A percentile compares a stretch with the other conserved stretches of the same genome.
These are phyloP conservation scores for Sarcophaga carnaria DNA, from an alignment of 2,888 invertebrate genomes.

Conservation along the genomic window DNA sequence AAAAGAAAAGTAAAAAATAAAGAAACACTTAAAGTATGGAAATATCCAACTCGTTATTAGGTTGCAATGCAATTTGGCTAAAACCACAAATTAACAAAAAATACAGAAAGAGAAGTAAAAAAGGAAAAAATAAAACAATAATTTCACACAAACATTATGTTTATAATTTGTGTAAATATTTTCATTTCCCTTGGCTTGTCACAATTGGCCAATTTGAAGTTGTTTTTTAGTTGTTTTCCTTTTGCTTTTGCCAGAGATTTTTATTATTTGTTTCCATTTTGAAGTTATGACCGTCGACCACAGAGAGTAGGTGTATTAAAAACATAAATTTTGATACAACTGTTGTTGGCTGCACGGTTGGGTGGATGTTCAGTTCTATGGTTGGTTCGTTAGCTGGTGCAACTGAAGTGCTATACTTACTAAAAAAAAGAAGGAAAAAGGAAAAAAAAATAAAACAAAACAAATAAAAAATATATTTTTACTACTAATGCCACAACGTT, in stretches of 20 bases:
- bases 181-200: constrained; percentile 50
- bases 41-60: no score
- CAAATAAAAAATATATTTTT: background rate
- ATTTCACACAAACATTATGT: constrained; percentile 44
- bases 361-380: no score
- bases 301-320: constrained; percentile 54
- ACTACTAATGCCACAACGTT: background rate
- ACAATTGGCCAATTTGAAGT: constrained; percentile 55
- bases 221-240: background rate
- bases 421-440: background rate
- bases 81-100: no score
- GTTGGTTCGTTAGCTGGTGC: background rate
- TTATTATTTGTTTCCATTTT: constrained; percentile 19
- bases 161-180: constrained; percentile 57
- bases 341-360: constrained; percentile 13
- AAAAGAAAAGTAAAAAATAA: no score
- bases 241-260: background rate
- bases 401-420: background rate
- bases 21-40: no score
- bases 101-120: no score
- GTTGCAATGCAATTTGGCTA: no score
- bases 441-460: background rate
- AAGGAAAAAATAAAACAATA: background rate
- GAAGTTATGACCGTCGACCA: constrained; percentile 36
- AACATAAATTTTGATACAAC: constrained; percentile 53